Evolutionary conservation across 2,888 invertebrate species (phyloP).

Genomic region (Drosophila prostipennis): DNA sequence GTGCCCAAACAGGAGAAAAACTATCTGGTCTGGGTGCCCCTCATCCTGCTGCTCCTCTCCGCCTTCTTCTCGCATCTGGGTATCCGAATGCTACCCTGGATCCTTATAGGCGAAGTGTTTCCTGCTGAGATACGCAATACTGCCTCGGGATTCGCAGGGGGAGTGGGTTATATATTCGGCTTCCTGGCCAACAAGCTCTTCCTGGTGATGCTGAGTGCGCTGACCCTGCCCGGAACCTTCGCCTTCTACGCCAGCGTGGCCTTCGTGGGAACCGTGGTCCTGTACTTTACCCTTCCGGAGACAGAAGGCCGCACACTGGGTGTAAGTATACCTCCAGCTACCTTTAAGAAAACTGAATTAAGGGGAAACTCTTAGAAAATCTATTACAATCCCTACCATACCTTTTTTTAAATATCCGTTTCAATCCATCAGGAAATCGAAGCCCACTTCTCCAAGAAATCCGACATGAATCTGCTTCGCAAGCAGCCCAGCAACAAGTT

Average conservation of each 20-base stretch:
- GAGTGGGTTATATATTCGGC: constrained; percentile 90
- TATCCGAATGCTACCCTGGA: constrained; percentile 91
- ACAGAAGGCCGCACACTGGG: constrained; percentile 91
- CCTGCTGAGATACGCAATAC: constrained; percentile 88
- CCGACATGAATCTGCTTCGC: constrained; percentile 70
- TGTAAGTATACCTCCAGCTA: constrained; percentile 59
- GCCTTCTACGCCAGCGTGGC: constrained; percentile 88
- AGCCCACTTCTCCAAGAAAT: constrained; percentile 82
- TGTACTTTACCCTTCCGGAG: constrained; percentile 91
- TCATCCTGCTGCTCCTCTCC: constrained; percentile 87
- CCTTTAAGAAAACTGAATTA: no score
- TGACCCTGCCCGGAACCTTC: constrained; percentile 90
- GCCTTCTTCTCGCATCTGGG: constrained; percentile 89
- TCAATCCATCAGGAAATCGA: constrained; percentile 80
- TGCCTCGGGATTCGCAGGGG: constrained; percentile 90
- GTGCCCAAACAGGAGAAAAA: constrained; percentile 84
- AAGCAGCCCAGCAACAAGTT: constrained; percentile 50
- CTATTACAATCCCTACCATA: no score
- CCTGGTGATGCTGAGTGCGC: constrained; percentile 86
- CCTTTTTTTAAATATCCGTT: no score
- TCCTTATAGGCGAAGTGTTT: constrained; percentile 91
- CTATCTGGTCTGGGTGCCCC: constrained; percentile 88
- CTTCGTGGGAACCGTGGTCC: constrained; percentile 86
- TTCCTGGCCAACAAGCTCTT: constrained; percentile 91
- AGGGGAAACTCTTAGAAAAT: no score